These are phyloP conservation scores for Patella caerulea DNA, from an alignment of 2,888 invertebrate species.

Conservation along the genomic window DNA sequence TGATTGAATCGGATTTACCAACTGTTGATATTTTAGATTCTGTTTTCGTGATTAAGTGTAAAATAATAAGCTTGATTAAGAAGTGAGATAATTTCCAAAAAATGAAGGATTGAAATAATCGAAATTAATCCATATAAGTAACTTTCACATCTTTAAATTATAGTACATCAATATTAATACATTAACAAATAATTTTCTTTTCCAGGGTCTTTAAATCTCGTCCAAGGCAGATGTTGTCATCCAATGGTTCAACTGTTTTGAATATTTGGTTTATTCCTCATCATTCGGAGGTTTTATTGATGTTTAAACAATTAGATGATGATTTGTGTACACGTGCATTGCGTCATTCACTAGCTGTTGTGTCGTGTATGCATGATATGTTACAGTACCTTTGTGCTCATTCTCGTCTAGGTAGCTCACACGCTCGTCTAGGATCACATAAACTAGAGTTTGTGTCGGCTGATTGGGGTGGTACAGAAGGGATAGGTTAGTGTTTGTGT, in stretches of 20 bases:
- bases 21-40: no score
- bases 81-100: not conserved
- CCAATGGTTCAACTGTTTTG: slow-evolving; percentile 63
- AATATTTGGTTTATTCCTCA: slow-evolving; percentile 72
- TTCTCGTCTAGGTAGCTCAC: slow-evolving; percentile 64
- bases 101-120: not conserved
- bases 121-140: not conserved
- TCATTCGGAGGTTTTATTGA: slow-evolving; percentile 64
- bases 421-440: slow-evolving; percentile 59
- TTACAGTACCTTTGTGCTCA: slow-evolving; percentile 69
- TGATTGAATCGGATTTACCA: no score
- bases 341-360: slow-evolving; percentile 55
- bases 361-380: slow-evolving; percentile 68
- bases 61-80: no score
- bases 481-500: slow-evolving; percentile 59
- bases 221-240: slow-evolving; percentile 63
- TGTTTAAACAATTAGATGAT: slow-evolving; percentile 66
- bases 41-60: no score
- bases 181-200: slow-evolving; percentile 2
- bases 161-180: no score
- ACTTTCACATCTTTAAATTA: not conserved
- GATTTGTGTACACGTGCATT: slow-evolving; percentile 57
- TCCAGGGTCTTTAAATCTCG: slow-evolving; percentile 61
- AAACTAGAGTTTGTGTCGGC: slow-evolving; percentile 66
- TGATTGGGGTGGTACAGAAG: slow-evolving; percentile 70